Conservation (phyloP, 2,888 invertebrate species). For the Sinopyrophorus schimmeli region DNA sequence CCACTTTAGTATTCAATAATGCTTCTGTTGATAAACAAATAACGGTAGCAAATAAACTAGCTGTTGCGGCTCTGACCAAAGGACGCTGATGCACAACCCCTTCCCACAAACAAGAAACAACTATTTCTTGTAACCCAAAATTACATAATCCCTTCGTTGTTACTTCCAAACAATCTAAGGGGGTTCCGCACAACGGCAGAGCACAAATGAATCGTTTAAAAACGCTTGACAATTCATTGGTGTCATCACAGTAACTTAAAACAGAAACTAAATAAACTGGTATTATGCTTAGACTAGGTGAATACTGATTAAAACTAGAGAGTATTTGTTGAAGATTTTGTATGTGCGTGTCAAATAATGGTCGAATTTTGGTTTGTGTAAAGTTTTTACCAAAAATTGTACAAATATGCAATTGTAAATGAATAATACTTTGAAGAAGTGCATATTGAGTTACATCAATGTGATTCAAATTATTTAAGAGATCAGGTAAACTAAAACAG, state of each 20-base stretch:
- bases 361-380: slow-evolving; percentile 61
- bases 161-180: slow-evolving; percentile 53
- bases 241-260: slow-evolving; percentile 58
- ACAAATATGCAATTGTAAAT: slow-evolving; percentile 62
- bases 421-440: slow-evolving; percentile 59
- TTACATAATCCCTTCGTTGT: slow-evolving; percentile 51
- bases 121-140: slow-evolving; percentile 58
- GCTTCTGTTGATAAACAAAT: slow-evolving; percentile 60
- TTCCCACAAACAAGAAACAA: slow-evolving; percentile 66
- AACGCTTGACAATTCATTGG: slow-evolving; percentile 58
- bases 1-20: slow-evolving; percentile 61
- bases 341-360: slow-evolving; percentile 62
- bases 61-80: slow-evolving; percentile 63
- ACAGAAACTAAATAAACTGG: slow-evolving; percentile 65
- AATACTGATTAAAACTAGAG: slow-evolving; percentile 61
- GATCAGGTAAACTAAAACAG: slow-evolving; percentile 62
- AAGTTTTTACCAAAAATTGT: slow-evolving; percentile 70
- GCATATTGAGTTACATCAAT: slow-evolving; percentile 59
- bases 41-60: slow-evolving; percentile 62
- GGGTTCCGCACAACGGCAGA: slow-evolving; percentile 59
- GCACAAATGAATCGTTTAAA: slow-evolving; percentile 62
- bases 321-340: slow-evolving; percentile 65
- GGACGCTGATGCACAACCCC: slow-evolving; percentile 68
- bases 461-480: slow-evolving; percentile 61
- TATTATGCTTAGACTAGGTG: slow-evolving; percentile 61